These are phyloP conservation scores for Callyntrura guangdongensis DNA, from an alignment of 2,888 invertebrate species.

Conservation along the genomic window DNA sequence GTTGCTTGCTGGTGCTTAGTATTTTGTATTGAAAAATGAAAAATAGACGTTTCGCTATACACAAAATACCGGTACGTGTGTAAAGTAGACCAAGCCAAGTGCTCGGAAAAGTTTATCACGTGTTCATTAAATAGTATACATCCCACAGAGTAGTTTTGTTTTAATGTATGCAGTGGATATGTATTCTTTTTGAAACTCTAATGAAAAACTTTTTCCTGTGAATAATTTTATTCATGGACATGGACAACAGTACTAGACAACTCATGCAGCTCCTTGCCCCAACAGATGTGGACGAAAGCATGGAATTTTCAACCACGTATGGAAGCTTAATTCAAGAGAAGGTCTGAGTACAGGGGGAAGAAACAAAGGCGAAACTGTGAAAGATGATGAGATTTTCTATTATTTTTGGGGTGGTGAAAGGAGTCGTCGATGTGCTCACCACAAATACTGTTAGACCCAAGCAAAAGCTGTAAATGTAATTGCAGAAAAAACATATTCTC, in stretches of 20 bases:
- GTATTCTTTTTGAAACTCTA: neutral
- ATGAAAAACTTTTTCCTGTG: constrained; percentile 3
- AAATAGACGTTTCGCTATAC: neutral
- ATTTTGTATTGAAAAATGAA: neutral
- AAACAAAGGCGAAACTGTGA: neutral
- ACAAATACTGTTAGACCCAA: too few species aligned
- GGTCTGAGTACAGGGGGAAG: neutral
- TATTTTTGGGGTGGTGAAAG: neutral
- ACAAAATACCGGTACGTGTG: neutral
- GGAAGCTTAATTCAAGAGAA: neutral
- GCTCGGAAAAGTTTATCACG: too few species aligned
- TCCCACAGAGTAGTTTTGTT: too few species aligned
- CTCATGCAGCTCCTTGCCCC: too few species aligned
- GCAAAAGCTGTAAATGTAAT: too few species aligned
- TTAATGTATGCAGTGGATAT: too few species aligned
- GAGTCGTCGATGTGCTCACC: neutral
- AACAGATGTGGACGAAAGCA: neutral
- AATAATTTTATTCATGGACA: neutral
- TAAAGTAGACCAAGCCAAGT: neutral
- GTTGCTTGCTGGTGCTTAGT: neutral
- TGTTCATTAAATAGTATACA: too few species aligned
- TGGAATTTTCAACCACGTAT: neutral
- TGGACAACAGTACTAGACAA: too few species aligned
- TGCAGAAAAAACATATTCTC: too few species aligned
- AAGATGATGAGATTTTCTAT: constrained; percentile 25